Conservation (phyloP, 2,113 vertebrate species). For the Callorhinus ursinus region DNA sequence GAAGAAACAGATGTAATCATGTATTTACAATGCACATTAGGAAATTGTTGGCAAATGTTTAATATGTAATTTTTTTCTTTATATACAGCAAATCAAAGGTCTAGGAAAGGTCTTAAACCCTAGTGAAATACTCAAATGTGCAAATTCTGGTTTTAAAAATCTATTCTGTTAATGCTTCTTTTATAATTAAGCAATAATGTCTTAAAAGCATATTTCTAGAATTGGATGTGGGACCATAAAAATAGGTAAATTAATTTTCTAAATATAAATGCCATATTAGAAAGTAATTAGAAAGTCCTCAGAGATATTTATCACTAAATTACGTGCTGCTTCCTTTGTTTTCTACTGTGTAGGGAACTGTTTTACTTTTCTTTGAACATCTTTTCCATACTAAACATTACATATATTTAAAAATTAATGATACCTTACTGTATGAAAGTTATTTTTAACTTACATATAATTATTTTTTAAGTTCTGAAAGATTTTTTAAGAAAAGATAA, state of each 20-base stretch:
- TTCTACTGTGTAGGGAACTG: constrained; percentile 20
- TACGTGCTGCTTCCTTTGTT: constrained; percentile 55
- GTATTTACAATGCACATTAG: constrained; percentile 58
- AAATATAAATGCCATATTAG: constrained; percentile 67
- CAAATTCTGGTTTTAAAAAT: constrained; percentile 47
- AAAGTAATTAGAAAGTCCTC: constrained; percentile 66
- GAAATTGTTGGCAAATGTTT: constrained; percentile 48
- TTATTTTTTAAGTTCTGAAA: background rate
- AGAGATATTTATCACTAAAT: constrained; percentile 61
- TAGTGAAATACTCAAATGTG: constrained; percentile 16
- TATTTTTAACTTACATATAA: background rate
- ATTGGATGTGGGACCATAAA: constrained; percentile 64
- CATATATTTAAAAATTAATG: constrained; percentile 41
- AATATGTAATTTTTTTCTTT: constrained; percentile 51
- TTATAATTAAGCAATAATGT: constrained; percentile 66
- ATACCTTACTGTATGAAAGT: background rate
- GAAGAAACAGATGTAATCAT: constrained; percentile 71
- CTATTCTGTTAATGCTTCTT: constrained; percentile 44
- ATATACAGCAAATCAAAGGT: constrained; percentile 40
- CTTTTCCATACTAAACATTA: constrained; percentile 29
- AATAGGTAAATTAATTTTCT: constrained; percentile 71
- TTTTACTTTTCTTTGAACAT: constrained; percentile 55
- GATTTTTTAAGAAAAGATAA: constrained; percentile 2
- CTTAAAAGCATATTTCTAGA: constrained; percentile 63
- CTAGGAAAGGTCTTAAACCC: constrained; percentile 33